Evolutionary conservation across 2,113 vertebrate genomes (phyloP).

Genomic region (Acrocephalus kingi): DNA sequence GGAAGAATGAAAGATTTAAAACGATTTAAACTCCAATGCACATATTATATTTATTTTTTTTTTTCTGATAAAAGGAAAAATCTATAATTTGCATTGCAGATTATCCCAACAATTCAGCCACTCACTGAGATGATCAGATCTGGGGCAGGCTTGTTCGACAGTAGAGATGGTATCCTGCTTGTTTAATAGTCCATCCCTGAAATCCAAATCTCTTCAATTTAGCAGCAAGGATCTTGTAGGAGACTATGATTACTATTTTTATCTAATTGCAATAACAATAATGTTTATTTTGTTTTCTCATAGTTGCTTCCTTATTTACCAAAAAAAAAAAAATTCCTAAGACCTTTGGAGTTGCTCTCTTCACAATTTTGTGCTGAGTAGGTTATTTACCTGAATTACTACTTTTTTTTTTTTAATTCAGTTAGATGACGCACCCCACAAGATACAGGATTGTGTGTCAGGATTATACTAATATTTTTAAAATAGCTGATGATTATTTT

Average conservation of each 20-base stretch:
- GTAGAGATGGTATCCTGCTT: not conserved
- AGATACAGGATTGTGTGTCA: not conserved
- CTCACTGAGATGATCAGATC: not conserved
- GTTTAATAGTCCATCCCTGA: not conserved
- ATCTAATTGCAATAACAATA: not conserved
- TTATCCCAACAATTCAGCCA: not conserved
- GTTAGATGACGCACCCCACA: not conserved
- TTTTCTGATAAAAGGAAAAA: not conserved
- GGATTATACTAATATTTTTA: not conserved
- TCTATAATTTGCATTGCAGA: not conserved
- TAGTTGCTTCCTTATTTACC: not conserved
- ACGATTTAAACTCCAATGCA: not conserved
- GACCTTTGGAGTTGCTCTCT: not conserved
- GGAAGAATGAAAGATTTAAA: not conserved
- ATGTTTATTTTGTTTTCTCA: not conserved
- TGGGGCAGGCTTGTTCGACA: not conserved
- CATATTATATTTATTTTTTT: not conserved
- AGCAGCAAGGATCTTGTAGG: not conserved
- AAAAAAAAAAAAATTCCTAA: not conserved
- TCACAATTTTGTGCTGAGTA: not conserved
- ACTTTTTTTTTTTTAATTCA: not conserved
- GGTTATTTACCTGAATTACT: not conserved
- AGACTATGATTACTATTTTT: not conserved
- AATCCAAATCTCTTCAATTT: not conserved
- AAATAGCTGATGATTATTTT: not conserved